Base-by-base conservation (phyloP, 1,140 invertebrate genomes). In the Aporrectodea caliginosa region DNA sequence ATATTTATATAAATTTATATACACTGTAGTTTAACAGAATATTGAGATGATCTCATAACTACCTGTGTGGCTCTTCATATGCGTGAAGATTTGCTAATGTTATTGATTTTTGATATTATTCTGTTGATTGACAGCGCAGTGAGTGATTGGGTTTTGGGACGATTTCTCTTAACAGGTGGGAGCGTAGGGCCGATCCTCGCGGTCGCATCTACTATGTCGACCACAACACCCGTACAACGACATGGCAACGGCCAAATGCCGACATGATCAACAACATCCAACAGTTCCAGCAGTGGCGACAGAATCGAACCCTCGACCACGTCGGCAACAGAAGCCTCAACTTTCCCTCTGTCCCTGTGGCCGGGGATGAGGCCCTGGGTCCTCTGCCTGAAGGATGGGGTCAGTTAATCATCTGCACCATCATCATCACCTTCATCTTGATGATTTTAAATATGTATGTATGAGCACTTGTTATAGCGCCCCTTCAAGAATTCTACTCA, bases 71-170 rank as follows among this genome's bases (percentile, higher is more conserved):
- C n/a, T n/a, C n/a, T n/a, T n/a, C n/a, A n/a, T n/a, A n/a, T n/a
- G n/a, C n/a, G n/a, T n/a, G n/a, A n/a, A n/a, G n/a, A n/a, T n/a
- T n/a, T n/a, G n/a, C n/a, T n/a, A n/a, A n/a, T n/a, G n/a, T n/a
- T n/a, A n/a, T n/a, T n/a, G n/a, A n/a, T n/a, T n/a, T n/a, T n/a
- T n/a, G n/a, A n/a, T n/a, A n/a, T n/a, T n/a, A n/a, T n/a, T n/a
- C n/a, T n/a, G n/a, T n/a, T n/a, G n/a, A n/a, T n/a, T n/a, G 97
- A 97, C 97, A 99, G 88, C 90, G 97, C 78, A 97, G 97, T n/a
- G n/a, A n/a, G n/a, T n/a, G n/a, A n/a, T n/a, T n/a, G n/a, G n/a
- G n/a, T n/a, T n/a, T n/a, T n/a, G n/a, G n/a, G n/a, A n/a, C n/a
- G 43, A 98, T 96, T n/a, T n/a, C n/a, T n/a, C n/a, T n/a, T n/a